Evolutionary conservation across 2,113 vertebrate genomes (phyloP), one percentile per base, ranked within the genome.

Genomic region (Tenebrosternarchus preto): DNA sequence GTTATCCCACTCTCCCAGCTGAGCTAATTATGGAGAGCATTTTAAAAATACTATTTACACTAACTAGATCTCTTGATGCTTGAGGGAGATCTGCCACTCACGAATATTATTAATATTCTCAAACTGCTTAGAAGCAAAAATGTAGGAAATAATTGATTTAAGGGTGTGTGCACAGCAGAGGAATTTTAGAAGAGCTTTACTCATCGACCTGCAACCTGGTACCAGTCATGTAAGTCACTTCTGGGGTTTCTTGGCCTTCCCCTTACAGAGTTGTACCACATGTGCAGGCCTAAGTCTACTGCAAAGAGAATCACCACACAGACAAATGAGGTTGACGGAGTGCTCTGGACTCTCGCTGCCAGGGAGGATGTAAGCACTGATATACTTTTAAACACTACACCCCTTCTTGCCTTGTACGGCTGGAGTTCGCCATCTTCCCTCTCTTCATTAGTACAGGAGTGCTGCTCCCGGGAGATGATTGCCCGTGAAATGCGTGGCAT

Each of bases 11-110:
- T 76, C 70, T 76, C 78, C 71, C 81, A 76, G 82, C 70, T 46
- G 82, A 83, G 77, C 72, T 85, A 85, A 83, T 86, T 82, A 83
- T 27, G 73, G 64, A 76, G 76, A 78, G 77, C 50, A 81, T 77
- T 85, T 85, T 78, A 83, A 73, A 76, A 29, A 33, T 39, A 74
- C 72, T 74, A 79, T 79, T 85, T 85, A 72, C 76, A 85, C 76
- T 79, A 85, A 79, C 76, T 79, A 76, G 73, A 59, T 85, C 66
- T 70, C 20, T 20, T 33, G 22, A 29, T 33, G 16, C 79, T 72
- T 75, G 39, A 56, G 83, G 66, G 72, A 84, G 56, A 63, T 64
- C 64, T 33, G 46, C 9, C 79, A n/a, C 50, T 82, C n/a, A 70
- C 60, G n/a, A 73, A 82, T 50, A 71, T 82, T 64, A 60, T 79